Base-by-base conservation (phyloP, 1,140 invertebrate species). In the Cydia strobilella region DNA sequence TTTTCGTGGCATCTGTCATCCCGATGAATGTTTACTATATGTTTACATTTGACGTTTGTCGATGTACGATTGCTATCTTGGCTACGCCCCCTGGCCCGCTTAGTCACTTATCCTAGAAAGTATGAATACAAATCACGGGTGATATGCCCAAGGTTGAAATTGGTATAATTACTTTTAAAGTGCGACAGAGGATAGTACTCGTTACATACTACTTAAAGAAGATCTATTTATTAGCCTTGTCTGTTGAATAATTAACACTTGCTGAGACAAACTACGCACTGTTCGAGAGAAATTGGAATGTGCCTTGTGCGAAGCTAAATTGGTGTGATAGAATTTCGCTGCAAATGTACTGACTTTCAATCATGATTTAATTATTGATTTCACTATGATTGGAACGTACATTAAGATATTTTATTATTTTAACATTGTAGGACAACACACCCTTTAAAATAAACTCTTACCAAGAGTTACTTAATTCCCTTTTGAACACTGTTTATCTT, bases 261-360 rank as follows among this genome's bases (percentile, higher is more conserved):
- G 18, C 10, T 2, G 18, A 59, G 18, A 59, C 54, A 59, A 59
- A 59, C 54, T 59, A 23, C 54, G 54, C 20, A 59, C 10, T 59
- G 10, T 12, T 59, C 20, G 20, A 59, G 54, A 59, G 54, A 59
- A 23, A 59, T 59, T 59, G 54, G 54, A 59, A 59, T 59, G 54
- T 59, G 18, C 20, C 9, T 23, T n/a, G 54, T 59, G 54, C 4
- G 51, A 54, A 54, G 20, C 54, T 59, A 59, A 59, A 59, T 59
- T 59, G 54, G 18, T 59, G 15, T n/a, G 54, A 59, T 59, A 59
- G 20, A 59, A 59, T 23, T 59, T 59, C 20, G 54, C n/a, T 10
- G 54, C 18, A 23, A 23, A 59, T 20, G 23, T 59, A 12, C 54
- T 23, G 54, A 23, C 20, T 45, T 15, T 15, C 42, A 45, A 45